Evolutionary conservation across 2,113 vertebrate genomes (phyloP).

Genomic region (Leucopsar rothschildi): DNA sequence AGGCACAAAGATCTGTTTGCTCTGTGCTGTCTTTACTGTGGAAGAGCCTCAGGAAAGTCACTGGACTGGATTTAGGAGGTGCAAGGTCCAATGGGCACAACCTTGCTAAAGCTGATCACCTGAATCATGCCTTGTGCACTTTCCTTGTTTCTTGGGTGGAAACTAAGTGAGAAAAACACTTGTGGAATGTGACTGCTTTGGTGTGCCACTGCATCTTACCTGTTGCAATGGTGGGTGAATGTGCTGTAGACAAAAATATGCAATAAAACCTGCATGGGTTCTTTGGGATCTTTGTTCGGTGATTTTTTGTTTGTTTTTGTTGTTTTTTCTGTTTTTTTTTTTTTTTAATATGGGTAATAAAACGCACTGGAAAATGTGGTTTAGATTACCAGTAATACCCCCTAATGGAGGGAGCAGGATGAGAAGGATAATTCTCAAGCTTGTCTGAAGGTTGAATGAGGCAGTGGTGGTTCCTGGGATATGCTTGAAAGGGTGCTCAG

Average conservation of each 20-base stretch:
- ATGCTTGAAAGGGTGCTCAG: not conserved
- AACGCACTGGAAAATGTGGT: not conserved
- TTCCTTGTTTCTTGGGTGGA: not conserved
- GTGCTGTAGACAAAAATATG: not conserved
- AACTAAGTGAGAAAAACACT: not conserved
- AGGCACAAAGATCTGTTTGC: not conserved
- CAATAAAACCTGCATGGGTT: not conserved
- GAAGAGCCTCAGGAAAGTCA: fast-evolving
- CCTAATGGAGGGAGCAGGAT: not conserved
- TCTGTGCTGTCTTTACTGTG: not conserved
- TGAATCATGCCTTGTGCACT: not conserved
- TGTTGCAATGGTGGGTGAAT: not conserved
- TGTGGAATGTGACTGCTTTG: not conserved
- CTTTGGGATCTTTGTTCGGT: not conserved
- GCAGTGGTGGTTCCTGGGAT: not conserved
- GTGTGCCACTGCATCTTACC: not conserved
- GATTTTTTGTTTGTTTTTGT: not conserved
- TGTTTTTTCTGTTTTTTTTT: not conserved
- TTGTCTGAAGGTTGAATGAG: not conserved
- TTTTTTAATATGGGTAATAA: not conserved
- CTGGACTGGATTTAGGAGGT: not conserved
- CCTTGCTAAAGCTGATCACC: not conserved
- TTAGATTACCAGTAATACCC: not conserved
- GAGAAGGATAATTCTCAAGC: not conserved
- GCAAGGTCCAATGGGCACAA: not conserved